Conservation (phyloP, 2,797 vertebrate species). For the Scolopax bukidnonensis region DNA sequence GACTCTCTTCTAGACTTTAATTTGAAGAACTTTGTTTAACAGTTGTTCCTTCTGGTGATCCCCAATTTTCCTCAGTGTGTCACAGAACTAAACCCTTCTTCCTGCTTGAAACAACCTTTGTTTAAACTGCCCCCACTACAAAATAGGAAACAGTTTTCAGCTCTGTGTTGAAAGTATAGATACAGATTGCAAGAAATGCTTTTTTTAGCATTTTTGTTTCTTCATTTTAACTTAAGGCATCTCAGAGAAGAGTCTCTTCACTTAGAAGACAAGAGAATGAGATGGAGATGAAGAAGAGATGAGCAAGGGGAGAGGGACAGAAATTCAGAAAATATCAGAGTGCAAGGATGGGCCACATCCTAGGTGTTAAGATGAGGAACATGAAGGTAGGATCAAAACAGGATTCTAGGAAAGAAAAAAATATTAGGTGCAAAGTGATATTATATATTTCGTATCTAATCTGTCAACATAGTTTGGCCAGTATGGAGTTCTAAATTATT, state of each 20-base stretch:
- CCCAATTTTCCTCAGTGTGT: background rate
- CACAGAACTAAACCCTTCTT: background rate
- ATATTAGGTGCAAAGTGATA: background rate
- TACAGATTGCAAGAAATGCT: background rate
- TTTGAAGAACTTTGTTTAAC: background rate
- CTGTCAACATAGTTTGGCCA: background rate
- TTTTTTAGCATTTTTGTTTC: background rate
- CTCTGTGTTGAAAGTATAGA: background rate
- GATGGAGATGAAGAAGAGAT: background rate
- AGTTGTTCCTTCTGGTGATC: background rate
- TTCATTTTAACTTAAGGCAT: background rate
- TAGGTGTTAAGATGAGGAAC: background rate
- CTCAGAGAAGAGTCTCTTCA: background rate
- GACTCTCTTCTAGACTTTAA: background rate
- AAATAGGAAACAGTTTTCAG: background rate
- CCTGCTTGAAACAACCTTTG: background rate
- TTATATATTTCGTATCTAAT: background rate
- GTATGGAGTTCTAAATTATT: background rate
- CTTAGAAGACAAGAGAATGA: background rate
- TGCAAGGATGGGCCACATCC: background rate
- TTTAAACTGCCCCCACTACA: background rate
- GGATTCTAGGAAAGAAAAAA: background rate
- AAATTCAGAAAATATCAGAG: background rate
- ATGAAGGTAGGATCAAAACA: background rate
- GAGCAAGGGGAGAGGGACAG: background rate